Evolutionary conservation across 2,113 vertebrate species (phyloP).

Genomic region (Fulmarus glacialis): DNA sequence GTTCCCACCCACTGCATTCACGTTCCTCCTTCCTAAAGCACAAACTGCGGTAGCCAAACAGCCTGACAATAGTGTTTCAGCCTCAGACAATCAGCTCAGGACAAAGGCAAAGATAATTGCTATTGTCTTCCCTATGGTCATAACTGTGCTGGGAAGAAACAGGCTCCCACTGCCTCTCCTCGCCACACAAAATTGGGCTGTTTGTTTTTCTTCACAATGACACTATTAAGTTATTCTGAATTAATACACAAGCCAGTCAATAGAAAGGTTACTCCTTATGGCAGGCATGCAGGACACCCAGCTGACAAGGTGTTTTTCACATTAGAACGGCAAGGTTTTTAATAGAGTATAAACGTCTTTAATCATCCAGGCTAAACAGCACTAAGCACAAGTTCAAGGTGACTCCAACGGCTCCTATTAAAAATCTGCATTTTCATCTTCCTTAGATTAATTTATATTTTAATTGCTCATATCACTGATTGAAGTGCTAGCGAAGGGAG

Average conservation of each 20-base stretch:
- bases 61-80: background rate
- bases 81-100: background rate
- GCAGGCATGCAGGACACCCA: background rate
- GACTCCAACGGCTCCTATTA: constrained; percentile 40
- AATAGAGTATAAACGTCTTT: constrained; percentile 66
- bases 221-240: background rate
- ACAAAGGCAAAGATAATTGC: background rate
- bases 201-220: background rate
- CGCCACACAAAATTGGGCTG: background rate
- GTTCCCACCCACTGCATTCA: accelerated
- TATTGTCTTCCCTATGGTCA: background rate
- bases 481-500: constrained; percentile 60
- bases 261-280: background rate
- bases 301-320: constrained; percentile 25
- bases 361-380: constrained; percentile 47
- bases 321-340: constrained; percentile 37
- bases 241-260: background rate
- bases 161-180: background rate
- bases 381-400: constrained; percentile 69
- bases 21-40: background rate
- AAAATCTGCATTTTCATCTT: constrained; percentile 68
- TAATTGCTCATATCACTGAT: constrained; percentile 70
- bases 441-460: constrained; percentile 71
- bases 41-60: background rate
- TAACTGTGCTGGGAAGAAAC: background rate